phyloP scores from a whole-genome alignment of 2,888 invertebrate species.

The Dryadula phaetusa region DNA sequence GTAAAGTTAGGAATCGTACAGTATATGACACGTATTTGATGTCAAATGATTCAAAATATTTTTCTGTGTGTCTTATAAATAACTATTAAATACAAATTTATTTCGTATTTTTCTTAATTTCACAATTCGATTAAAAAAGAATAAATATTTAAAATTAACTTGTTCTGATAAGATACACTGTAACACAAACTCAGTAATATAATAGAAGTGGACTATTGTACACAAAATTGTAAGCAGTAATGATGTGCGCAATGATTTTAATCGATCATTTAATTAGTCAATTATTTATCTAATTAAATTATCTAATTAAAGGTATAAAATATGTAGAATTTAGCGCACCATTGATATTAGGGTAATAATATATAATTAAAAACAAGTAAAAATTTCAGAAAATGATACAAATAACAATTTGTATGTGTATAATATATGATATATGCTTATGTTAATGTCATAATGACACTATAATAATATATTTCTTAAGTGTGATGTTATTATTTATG shows the following conservation, averaged over 20 bases:
- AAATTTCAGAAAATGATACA: no score
- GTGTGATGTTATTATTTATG: neutral
- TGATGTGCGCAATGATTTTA: neutral
- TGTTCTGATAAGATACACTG: no score
- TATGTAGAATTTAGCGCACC: neutral
- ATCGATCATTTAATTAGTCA: neutral
- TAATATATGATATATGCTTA: no score
- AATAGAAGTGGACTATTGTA: neutral
- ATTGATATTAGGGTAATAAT: neutral
- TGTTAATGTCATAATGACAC: neutral
- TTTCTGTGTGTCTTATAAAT: no score
- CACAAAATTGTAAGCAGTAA: neutral
- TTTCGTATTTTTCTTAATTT: no score
- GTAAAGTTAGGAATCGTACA: constrained; percentile 26
- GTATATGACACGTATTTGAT: constrained; percentile 3
- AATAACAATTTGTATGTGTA: neutral
- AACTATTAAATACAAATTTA: no score
- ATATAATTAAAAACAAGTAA: no score
- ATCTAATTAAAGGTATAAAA: no score
- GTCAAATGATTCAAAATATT: no score
- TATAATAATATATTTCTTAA: constrained; percentile 1
- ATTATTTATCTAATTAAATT: no score
- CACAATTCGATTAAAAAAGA: no score
- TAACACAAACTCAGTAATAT: neutral
- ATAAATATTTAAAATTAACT: no score